A percentile compares a stretch with the other conserved stretches of the same genome.
These are phyloP conservation scores for Myxocyprinus asiaticus DNA, from an alignment of 2,113 vertebrate genomes.

Conservation along the genomic window DNA sequence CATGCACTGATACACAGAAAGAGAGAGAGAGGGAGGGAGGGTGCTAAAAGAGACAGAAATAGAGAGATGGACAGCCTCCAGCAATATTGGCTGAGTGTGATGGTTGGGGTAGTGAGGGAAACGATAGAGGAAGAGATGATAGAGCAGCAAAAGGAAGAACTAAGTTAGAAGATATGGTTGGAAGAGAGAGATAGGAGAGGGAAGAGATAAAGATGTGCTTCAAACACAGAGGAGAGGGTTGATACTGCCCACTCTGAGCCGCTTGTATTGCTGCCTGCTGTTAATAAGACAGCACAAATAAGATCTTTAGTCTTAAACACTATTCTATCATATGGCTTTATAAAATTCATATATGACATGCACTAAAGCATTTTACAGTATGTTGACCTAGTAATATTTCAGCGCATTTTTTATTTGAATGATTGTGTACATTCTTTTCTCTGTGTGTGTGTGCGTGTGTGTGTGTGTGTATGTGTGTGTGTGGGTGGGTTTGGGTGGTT, in stretches of 20 bases:
- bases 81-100: conserved; percentile 28
- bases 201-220: neutral
- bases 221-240: conserved; percentile 5
- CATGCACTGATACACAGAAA: conserved; percentile 34
- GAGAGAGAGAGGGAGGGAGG: conserved; percentile 8
- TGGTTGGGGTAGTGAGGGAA: conserved; percentile 26
- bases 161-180: conserved; percentile 19
- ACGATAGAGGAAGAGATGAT: conserved; percentile 16
- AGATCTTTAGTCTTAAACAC: no score
- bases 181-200: conserved; percentile 1
- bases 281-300: no score
- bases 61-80: conserved; percentile 35
- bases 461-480: no score
- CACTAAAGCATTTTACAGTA: no score
- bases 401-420: neutral
- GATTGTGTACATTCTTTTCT: no score
- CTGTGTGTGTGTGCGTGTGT: no score
- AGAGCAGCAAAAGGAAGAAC: neutral
- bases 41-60: conserved; percentile 9
- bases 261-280: neutral
- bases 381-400: neutral
- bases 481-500: no score
- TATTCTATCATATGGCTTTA: no score
- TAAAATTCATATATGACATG: no score
- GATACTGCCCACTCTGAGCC: conserved; percentile 15